These are phyloP conservation scores for Rattus norvegicus DNA, from an alignment of 2,113 vertebrate species.

Conservation along the genomic window GRCr8 NC_086027.1:30853001-30853500, in stretches of 20 bases:
- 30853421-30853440: neutral
- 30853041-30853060: neutral
- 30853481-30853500: neutral
- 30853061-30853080: neutral
- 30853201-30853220: neutral
- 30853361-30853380: neutral
- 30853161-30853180: neutral
- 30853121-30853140: neutral
- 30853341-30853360: neutral
- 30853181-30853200: neutral
- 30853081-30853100: conserved; percentile 30
- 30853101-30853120: conserved; percentile 17
- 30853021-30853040: neutral
- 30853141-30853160: neutral
- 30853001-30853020: neutral
- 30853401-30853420: neutral
- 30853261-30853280: neutral
- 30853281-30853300: neutral
- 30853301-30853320: neutral
- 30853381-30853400: neutral
- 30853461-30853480: neutral
- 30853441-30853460: neutral
- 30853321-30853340: neutral
- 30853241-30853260: neutral
- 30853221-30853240: neutral